Evolutionary conservation across 2,888 invertebrate species (phyloP), one percentile per base, ranked within the genome.

Genomic region (Thymelicus sylvestris): DNA sequence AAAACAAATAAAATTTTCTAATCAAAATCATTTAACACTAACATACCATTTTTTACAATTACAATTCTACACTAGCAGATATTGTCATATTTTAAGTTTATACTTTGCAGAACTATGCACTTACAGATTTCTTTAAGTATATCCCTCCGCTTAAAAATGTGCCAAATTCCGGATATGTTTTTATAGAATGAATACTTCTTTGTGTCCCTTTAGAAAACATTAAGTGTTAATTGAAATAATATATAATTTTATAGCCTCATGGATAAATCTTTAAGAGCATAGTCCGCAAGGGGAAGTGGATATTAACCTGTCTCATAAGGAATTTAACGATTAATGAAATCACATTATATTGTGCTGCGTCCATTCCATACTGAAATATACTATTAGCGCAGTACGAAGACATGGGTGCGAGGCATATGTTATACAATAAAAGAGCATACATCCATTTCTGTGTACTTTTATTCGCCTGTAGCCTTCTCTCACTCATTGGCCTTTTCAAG

Each of bases 91-190:
- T 31, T 31, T 31, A 59, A 52, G 62, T 55, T 19, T 76, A 80
- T 78, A 85, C 84, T 83, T 86, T 92, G 93, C 93, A 92, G 93
- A 93, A 92, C 93, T 89, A 93, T 93, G 93, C 93, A 92, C 93
- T 93, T 90, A 93, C 93, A 87, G 83, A 81, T 79, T 70, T 73
- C 55, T 80, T 78, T 81, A 66, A 81, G 73, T 6, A 80, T 73
- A 59, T 87, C 83, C 80, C 83, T 89, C 84, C 79, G 86, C 84
- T 91, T 91, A 89, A 93, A 93, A 72, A 92, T 91, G 82, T 92
- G 86, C 92, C 92, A 92, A 80, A 92, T 92, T 69, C 92, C 91
- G 62, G 92, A 91, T 71, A 92, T 76, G 80, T 92, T 92, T 90
- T 91, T 93, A 87, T 91, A 91, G 81, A 92, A 92, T 68, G 87